Evolutionary conservation across 2,113 vertebrate genomes (phyloP).

Genomic region (Oncorhynchus kisutch): DNA sequence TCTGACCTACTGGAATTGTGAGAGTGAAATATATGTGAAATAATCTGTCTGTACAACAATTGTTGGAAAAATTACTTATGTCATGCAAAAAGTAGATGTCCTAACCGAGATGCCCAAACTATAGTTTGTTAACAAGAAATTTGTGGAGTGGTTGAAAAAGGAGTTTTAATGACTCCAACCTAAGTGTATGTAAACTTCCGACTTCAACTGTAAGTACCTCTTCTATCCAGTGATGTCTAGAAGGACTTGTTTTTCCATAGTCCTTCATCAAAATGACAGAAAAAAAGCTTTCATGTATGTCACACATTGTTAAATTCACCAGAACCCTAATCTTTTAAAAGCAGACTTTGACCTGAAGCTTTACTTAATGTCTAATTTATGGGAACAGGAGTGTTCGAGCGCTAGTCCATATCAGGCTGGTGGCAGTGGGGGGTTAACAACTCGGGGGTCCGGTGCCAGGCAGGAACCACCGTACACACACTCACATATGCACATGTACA

Average conservation of each 20-base stretch:
- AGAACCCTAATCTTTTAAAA: slow-evolving; percentile 54
- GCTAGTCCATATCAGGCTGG: slow-evolving; percentile 31
- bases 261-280: slow-evolving; percentile 17
- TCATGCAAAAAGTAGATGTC: too few species aligned
- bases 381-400: slow-evolving; percentile 50
- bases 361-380: slow-evolving; percentile 63
- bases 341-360: slow-evolving; percentile 39
- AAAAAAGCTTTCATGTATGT: slow-evolving; percentile 47
- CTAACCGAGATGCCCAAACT: too few species aligned
- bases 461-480: too few species aligned
- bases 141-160: too few species aligned
- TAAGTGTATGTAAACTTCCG: too few species aligned
- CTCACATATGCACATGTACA: too few species aligned
- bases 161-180: too few species aligned
- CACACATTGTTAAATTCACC: slow-evolving; percentile 66
- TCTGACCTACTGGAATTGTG: too few species aligned
- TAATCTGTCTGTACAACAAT: too few species aligned
- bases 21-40: too few species aligned
- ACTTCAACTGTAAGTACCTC: background rate
- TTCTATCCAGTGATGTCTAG: slow-evolving; percentile 37
- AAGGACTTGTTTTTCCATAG: slow-evolving; percentile 33
- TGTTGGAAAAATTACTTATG: too few species aligned
- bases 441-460: background rate
- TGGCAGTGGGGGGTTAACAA: background rate
- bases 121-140: too few species aligned